A percentile compares a stretch with the other conserved stretches of the same genome.
These are phyloP conservation scores for Patiria miniata DNA, from an alignment of 35 echinoderm and acorn worm genomes.

Conservation along the genomic window DNA sequence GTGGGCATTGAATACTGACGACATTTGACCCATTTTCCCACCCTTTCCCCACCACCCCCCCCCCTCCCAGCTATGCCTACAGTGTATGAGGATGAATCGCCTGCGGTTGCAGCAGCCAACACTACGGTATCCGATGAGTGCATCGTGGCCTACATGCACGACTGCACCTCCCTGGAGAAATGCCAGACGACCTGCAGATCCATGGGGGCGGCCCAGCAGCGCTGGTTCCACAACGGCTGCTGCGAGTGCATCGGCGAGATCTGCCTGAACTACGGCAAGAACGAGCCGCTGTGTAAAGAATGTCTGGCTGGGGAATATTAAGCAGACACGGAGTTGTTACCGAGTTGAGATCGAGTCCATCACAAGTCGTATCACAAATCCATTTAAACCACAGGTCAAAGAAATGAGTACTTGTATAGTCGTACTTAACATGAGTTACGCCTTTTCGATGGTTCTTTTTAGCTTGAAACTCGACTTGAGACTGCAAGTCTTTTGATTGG, in stretches of 20 bases:
- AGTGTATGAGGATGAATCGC: constrained; percentile 12
- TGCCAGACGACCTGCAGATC: constrained; percentile 69
- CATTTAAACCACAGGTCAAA: too few relatives aligned
- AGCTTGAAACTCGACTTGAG: too few relatives aligned
- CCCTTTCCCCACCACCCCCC: background rate
- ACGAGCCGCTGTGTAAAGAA: constrained; percentile 66
- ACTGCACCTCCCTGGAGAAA: constrained; percentile 74
- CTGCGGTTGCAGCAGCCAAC: background rate
- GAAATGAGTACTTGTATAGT: too few relatives aligned
- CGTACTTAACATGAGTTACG: too few relatives aligned
- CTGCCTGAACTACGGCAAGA: constrained; percentile 87
- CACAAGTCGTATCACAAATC: too few relatives aligned
- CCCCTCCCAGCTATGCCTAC: background rate
- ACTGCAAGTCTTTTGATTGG: too few relatives aligned
- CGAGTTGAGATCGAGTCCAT: too few relatives aligned
- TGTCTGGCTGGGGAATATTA: constrained; percentile 44
- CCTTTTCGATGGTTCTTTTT: too few relatives aligned
- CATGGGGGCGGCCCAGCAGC: constrained; percentile 68
- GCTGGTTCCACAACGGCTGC: constrained; percentile 94
- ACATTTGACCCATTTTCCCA: background rate
- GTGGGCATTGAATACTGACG: background rate
- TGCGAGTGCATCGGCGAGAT: constrained; percentile 90
- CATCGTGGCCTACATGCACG: constrained; percentile 67
- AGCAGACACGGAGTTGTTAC: too few relatives aligned
- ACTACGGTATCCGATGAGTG: constrained; percentile 37